These are phyloP conservation scores for Polia nebulosa DNA, from an alignment of 2,888 invertebrate genomes.

Conservation along the genomic window DNA sequence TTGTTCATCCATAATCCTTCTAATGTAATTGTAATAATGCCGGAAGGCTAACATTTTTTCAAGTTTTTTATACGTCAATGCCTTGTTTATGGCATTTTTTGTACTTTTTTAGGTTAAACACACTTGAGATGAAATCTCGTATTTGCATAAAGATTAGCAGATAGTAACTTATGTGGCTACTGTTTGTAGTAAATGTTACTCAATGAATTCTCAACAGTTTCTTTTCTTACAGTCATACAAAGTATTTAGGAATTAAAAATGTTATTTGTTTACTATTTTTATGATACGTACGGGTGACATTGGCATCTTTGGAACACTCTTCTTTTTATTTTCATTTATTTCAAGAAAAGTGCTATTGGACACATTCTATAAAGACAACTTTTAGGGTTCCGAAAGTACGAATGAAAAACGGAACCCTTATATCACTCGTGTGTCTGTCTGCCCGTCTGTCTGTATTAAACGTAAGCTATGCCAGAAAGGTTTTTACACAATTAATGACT, in stretches of 20 bases:
- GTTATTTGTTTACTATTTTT: not conserved
- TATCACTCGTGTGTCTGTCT: too few relatives aligned
- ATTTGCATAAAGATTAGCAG: slow-evolving; percentile 47
- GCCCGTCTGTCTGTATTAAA: too few relatives aligned
- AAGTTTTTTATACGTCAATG: too few relatives aligned
- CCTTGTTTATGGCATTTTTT: slow-evolving; percentile 9
- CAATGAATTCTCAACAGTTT: slow-evolving; percentile 25
- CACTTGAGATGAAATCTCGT: slow-evolving; percentile 32
- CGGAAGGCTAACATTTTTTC: too few relatives aligned
- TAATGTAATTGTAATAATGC: too few relatives aligned
- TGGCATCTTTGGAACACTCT: not conserved
- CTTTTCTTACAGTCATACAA: slow-evolving; percentile 2
- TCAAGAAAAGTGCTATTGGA: too few relatives aligned
- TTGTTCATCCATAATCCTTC: too few relatives aligned
- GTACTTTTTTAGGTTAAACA: slow-evolving; percentile 24
- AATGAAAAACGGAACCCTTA: too few relatives aligned
- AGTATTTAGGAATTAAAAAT: not conserved
- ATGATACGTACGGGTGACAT: not conserved
- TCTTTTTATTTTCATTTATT: not conserved
- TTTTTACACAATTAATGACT: too few relatives aligned
- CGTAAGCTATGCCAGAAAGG: too few relatives aligned
- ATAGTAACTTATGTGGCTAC: slow-evolving; percentile 35
- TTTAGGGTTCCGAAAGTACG: too few relatives aligned
- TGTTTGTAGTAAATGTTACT: slow-evolving; percentile 23
- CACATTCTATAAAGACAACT: too few relatives aligned